These are phyloP conservation scores for Amblyopsis rosae DNA, from an alignment of 2,113 vertebrate species.

Conservation along the genomic window DNA sequence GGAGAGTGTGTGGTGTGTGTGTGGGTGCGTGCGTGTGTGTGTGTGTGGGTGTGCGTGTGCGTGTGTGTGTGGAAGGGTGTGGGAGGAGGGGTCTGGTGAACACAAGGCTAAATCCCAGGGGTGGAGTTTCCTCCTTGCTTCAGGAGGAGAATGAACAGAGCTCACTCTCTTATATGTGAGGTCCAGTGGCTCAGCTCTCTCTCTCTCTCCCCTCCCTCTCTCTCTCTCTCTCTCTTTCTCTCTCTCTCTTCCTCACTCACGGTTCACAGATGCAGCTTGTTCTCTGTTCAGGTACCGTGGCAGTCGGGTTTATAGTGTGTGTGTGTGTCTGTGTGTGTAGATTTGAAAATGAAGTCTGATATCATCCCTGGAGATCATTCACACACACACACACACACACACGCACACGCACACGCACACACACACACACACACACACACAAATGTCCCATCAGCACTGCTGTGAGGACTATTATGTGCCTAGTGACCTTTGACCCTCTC, in stretches of 20 bases:
- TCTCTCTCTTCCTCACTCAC: conserved; percentile 55
- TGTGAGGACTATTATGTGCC: background rate
- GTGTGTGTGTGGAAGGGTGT: conserved; percentile 38
- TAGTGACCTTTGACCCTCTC: conserved; percentile 47
- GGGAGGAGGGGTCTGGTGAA: conserved; percentile 54
- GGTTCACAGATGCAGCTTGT: conserved; percentile 89
- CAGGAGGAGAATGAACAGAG: too few relatives aligned
- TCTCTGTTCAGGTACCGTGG: conserved; percentile 88
- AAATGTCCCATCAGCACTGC: conserved; percentile 12
- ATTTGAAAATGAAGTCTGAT: conserved; percentile 86
- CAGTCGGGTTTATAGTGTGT: conserved; percentile 78
- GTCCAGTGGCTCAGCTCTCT: conserved; percentile 77
- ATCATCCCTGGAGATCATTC: conserved; percentile 82
- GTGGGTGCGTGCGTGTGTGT: too few relatives aligned
- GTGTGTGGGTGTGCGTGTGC: too few relatives aligned
- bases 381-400: background rate
- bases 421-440: background rate
- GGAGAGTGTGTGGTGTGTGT: too few relatives aligned
- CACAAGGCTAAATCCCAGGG: conserved; percentile 68
- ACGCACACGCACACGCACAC: too few relatives aligned
- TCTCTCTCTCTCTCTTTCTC: conserved; percentile 39
- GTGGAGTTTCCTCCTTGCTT: conserved; percentile 71
- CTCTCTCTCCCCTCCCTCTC: conserved; percentile 31
- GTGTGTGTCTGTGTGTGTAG: background rate
- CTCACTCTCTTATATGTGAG: conserved; percentile 91